Evolutionary conservation across 2,888 invertebrate species (phyloP).

Genomic region (Nudaria mundana): DNA sequence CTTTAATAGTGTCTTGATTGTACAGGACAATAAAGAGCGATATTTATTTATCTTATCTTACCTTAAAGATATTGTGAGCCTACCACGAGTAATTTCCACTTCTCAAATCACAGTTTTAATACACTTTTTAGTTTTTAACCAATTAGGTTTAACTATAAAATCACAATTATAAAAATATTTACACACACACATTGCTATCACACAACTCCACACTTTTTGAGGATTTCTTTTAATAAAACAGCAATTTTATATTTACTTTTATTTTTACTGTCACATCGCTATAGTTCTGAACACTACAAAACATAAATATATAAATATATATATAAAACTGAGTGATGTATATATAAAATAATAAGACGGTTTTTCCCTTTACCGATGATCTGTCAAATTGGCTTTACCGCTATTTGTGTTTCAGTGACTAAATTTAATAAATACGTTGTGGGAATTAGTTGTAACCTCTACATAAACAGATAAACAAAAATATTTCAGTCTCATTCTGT

Average conservation of each 20-base stretch:
- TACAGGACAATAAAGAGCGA: neutral
- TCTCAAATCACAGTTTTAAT: slow-evolving; percentile 1
- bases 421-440: too few species aligned
- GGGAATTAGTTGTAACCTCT: too few species aligned
- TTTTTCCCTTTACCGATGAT: neutral
- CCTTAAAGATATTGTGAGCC: neutral
- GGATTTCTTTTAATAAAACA: neutral
- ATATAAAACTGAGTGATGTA: too few species aligned
- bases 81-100: neutral
- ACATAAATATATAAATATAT: neutral
- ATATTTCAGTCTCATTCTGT: neutral
- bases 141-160: neutral
- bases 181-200: neutral
- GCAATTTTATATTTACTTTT: too few species aligned
- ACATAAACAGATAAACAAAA: too few species aligned
- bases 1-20: neutral
- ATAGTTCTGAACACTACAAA: neutral
- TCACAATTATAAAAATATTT: neutral
- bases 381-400: slow-evolving; percentile 1
- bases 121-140: slow-evolving; percentile 6
- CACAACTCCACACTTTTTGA: neutral
- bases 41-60: neutral
- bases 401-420: neutral
- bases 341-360: too few species aligned
- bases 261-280: neutral